Conservation (phyloP, 1,140 invertebrate species). For the Musca domestica region DNA sequence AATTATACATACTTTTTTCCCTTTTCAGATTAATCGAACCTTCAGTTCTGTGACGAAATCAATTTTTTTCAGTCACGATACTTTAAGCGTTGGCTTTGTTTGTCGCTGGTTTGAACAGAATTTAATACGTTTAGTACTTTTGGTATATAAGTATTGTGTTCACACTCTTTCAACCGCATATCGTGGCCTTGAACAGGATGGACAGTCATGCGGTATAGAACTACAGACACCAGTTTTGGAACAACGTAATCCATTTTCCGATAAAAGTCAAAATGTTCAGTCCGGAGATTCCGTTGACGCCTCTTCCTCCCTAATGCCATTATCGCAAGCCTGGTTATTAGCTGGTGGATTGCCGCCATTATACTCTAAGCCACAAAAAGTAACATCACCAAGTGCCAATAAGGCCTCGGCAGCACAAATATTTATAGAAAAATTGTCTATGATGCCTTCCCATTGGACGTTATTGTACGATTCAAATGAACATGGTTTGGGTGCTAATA, state of each 20-base stretch:
- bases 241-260: conserved; percentile 56
- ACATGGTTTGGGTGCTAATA: conserved; percentile 81
- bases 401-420: conserved; percentile 56
- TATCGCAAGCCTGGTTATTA: conserved; percentile 77
- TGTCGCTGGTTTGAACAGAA: conserved; percentile 77
- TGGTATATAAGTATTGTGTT: conserved; percentile 74
- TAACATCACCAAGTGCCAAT: conserved; percentile 29
- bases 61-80: conserved; percentile 76
- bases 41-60: conserved; percentile 69
- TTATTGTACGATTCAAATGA: conserved; percentile 79
- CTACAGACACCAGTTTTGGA: conserved; percentile 75
- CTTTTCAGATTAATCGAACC: conserved; percentile 61
- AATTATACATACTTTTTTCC: conserved; percentile 22
- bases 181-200: conserved; percentile 62
- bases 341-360: conserved; percentile 69
- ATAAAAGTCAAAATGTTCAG: conserved; percentile 31
- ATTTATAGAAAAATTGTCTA: conserved; percentile 65
- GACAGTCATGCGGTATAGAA: conserved; percentile 61
- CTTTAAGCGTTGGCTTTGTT: conserved; percentile 70
- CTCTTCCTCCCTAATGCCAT: conserved; percentile 57
- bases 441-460: conserved; percentile 77
- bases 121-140: conserved; percentile 70
- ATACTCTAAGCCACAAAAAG: conserved; percentile 63
- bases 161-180: conserved; percentile 76
- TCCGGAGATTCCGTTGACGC: conserved; percentile 36